Evolutionary conservation across 2,888 invertebrate genomes (phyloP).

Genomic region (Fragum whitleyi): DNA sequence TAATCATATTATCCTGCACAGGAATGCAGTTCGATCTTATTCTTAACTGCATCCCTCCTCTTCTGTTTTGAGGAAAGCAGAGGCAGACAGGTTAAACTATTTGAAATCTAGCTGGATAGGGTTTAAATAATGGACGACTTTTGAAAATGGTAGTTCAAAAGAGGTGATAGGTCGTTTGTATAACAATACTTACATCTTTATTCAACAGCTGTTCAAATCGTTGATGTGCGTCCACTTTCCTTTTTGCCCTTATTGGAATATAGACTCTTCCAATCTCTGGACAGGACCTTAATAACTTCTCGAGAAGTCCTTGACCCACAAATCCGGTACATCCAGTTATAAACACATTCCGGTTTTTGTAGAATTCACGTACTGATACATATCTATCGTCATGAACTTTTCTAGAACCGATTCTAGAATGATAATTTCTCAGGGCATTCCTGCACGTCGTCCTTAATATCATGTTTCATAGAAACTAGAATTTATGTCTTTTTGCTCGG

Average conservation of each 20-base stretch:
- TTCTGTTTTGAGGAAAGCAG: no score
- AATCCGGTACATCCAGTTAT: constrained; percentile 11
- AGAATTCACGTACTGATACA: neutral
- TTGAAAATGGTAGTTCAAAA: no score
- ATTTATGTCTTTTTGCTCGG: neutral
- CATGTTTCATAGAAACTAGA: neutral
- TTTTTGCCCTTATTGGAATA: constrained; percentile 3
- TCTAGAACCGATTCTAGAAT: neutral
- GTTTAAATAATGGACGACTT: no score
- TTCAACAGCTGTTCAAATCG: constrained; percentile 1
- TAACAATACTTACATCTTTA: neutral
- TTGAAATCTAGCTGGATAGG: no score
- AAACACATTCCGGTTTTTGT: constrained; percentile 3
- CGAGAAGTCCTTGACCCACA: constrained; percentile 9
- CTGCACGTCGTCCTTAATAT: neutral
- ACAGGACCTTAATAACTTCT: constrained; percentile 14
- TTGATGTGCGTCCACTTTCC: neutral
- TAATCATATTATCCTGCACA: no score
- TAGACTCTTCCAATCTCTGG: constrained; percentile 3
- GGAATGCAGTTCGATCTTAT: no score
- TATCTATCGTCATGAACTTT: neutral
- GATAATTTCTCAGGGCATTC: neutral
- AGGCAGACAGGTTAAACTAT: no score
- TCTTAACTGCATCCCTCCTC: no score
- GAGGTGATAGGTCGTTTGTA: no score